Base-by-base conservation (phyloP, 2,888 invertebrate genomes). In the Oscheius sp. region DNA sequence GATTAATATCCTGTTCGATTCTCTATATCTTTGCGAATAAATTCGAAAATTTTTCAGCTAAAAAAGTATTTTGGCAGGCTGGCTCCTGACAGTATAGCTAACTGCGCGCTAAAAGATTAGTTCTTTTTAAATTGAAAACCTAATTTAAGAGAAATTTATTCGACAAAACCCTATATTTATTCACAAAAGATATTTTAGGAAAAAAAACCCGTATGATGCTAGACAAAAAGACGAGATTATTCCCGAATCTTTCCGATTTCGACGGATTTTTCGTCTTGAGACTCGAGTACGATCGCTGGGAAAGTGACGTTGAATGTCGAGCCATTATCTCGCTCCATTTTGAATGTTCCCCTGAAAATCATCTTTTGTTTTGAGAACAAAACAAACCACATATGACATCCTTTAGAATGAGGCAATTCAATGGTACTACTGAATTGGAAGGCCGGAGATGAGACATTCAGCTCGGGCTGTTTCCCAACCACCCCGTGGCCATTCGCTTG, bases 271-370 rank as follows among this genome's bases (percentile, higher is more conserved):
- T 81, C 80, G 12, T 75, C 74, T 6, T 71, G 72, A 31, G 78
- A 75, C 89, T 97, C 96, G 73, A 97, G 89, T 0, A 95, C 94
- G 88, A 97, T 96, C 0, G 97, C 95, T 45, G 97, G 97, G 86
- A 98, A 96, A 86, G 95, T 91, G 87, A 96, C 96, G 88, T 97
- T 96, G 88, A 97, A 97, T 0, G 93, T 92, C 87, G 93, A 93
- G 1, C 96, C 96, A 88, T 97, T 96, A 88, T 96, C 94, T 70
- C 96, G 91, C 89, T 97, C 96, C 92, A 98, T 93, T 83, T 95
- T 91, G 87, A 96, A 97, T 2, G 95, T 96, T 65, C 97, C 97
- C 93, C 93, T 93, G 84, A 50, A 45, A 63, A 64, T 52, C 6
- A 20, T 10, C n/a, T 8, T 20, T 12, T 34, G 10, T 27, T 34